A percentile compares a stretch with the other conserved stretches of the same genome.
These are phyloP conservation scores for Pristionchus fissidentatus DNA, from an alignment of 2,888 invertebrate genomes.

Conservation along the genomic window DNA sequence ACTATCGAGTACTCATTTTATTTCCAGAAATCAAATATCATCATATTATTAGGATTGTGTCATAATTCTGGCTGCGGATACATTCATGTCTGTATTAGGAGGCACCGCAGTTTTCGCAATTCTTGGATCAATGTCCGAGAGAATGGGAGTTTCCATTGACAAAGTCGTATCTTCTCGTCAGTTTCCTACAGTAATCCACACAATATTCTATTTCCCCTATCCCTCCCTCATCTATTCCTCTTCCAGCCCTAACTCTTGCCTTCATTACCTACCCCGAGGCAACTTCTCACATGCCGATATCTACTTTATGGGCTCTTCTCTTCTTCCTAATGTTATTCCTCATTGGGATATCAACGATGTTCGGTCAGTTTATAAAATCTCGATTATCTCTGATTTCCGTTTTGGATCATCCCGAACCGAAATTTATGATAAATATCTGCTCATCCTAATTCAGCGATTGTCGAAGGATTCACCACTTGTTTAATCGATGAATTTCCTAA, in stretches of 20 bases:
- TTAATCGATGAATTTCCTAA: neutral
- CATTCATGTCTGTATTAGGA: constrained; percentile 62
- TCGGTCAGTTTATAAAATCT: constrained; percentile 47
- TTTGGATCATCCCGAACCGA: neutral
- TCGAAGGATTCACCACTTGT: neutral
- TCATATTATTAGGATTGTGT: constrained; percentile 60
- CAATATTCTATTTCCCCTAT: neutral
- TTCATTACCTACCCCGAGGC: constrained; percentile 77
- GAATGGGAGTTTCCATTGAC: constrained; percentile 49
- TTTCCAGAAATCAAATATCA: neutral
- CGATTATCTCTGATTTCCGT: neutral
- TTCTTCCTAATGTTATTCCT: constrained; percentile 77
- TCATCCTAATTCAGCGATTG: constrained; percentile 5
- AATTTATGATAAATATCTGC: neutral
- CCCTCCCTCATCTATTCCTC: neutral
- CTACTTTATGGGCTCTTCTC: constrained; percentile 76
- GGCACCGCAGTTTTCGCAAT: constrained; percentile 66
- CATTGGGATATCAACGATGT: constrained; percentile 73
- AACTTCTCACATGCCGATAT: constrained; percentile 73
- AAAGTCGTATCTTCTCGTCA: constrained; percentile 58
- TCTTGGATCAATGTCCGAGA: constrained; percentile 61
- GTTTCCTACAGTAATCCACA: neutral
- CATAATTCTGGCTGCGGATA: constrained; percentile 68
- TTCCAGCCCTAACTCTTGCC: constrained; percentile 76
- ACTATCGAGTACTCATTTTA: constrained; percentile 56